Percentiles rank a stretch among this genome's conserved stretches.
Conservation (phyloP, 1,140 invertebrate species). For the Myzus persicae region DNA sequence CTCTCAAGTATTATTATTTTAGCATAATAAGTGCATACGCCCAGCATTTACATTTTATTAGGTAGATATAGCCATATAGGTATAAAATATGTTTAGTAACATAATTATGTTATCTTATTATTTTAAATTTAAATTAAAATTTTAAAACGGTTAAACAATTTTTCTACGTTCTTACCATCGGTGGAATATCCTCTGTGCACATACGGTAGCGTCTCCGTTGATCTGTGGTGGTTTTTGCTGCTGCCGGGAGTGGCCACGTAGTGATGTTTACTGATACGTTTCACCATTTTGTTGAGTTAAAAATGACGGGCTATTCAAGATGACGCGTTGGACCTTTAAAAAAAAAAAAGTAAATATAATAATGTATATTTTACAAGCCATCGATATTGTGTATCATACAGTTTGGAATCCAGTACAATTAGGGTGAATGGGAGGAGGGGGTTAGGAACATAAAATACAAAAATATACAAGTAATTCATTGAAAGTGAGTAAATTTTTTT, state of each 20-base stretch:
- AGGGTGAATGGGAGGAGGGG: neutral
- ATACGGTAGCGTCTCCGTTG: conserved; percentile 37
- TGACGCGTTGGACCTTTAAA: conserved; percentile 23
- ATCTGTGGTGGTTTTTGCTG: conserved; percentile 41
- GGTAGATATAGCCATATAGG: too few relatives aligned
- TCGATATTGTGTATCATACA: neutral
- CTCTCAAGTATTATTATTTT: too few relatives aligned
- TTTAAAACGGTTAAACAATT: neutral
- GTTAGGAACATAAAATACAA: neutral
- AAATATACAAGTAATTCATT: neutral
- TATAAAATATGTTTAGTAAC: neutral
- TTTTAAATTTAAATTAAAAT: neutral
- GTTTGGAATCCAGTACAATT: neutral
- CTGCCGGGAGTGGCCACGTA: conserved; percentile 61
- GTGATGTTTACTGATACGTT: conserved; percentile 62
- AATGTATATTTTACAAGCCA: neutral
- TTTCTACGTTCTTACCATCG: conserved; percentile 60
- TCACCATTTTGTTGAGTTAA: conserved; percentile 60
- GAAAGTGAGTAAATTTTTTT: neutral
- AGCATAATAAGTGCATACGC: too few relatives aligned
- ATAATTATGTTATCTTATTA: neutral
- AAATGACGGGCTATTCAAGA: neutral
- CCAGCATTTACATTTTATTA: too few relatives aligned
- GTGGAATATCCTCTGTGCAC: conserved; percentile 62
- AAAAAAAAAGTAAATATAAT: neutral